Conservation (phyloP, 1,140 invertebrate species). For the Drosophila navojoa region DNA sequence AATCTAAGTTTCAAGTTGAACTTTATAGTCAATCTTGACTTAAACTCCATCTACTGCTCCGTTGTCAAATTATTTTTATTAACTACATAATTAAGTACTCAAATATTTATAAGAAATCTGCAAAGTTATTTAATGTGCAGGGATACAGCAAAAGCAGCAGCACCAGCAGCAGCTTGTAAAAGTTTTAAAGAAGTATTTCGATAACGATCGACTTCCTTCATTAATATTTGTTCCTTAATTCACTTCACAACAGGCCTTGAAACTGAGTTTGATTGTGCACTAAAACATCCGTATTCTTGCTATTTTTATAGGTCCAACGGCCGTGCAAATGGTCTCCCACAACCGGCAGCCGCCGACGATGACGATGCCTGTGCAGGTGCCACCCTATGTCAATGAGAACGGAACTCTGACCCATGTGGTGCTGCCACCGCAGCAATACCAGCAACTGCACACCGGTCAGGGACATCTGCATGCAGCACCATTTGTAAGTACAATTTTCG, state of each 20-base stretch:
- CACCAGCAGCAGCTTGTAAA: too few relatives aligned
- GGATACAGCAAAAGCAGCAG: too few relatives aligned
- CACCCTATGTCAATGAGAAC: constrained; percentile 95
- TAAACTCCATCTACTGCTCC: background rate
- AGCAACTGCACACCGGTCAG: constrained; percentile 85
- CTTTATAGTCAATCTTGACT: too few relatives aligned
- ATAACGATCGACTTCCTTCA: too few relatives aligned
- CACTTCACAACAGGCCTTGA: too few relatives aligned
- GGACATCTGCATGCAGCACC: constrained; percentile 79
- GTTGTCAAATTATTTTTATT: too few relatives aligned
- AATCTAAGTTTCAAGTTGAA: too few relatives aligned
- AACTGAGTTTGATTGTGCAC: constrained; percentile 11
- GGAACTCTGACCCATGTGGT: constrained; percentile 94
- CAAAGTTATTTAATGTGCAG: too few relatives aligned
- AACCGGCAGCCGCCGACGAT: constrained; percentile 93
- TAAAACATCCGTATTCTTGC: constrained; percentile 6
- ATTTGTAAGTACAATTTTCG: constrained; percentile 73
- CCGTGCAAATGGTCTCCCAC: constrained; percentile 93
- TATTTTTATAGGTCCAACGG: constrained; percentile 87
- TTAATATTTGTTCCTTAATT: too few relatives aligned
- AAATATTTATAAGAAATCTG: too few relatives aligned
- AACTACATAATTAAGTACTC: too few relatives aligned
- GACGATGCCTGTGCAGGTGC: constrained; percentile 94
- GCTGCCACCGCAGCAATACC: constrained; percentile 89
- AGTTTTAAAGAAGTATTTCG: too few relatives aligned